Evolutionary conservation across 1,140 invertebrate species (phyloP).

Genomic region (Caenorhabditis briggsae): DNA sequence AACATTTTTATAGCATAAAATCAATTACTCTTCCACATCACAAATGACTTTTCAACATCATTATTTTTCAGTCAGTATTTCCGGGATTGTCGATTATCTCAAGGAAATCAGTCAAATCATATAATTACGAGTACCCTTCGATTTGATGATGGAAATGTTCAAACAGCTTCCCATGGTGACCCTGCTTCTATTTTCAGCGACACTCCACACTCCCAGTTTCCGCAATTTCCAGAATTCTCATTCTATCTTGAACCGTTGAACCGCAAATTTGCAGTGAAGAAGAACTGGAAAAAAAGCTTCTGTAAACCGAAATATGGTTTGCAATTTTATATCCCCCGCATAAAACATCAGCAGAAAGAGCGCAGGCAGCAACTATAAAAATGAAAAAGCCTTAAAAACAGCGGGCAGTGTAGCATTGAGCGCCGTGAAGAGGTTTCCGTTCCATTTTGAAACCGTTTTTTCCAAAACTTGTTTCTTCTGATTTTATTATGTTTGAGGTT

Average conservation of each 20-base stretch:
- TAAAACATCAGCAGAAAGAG: constrained; percentile 42
- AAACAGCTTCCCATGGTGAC: no score
- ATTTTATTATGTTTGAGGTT: background rate
- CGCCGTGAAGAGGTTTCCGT: background rate
- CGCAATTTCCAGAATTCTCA: background rate
- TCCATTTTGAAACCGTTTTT: background rate
- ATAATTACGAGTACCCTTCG: no score
- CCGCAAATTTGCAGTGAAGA: constrained; percentile 32
- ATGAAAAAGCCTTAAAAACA: constrained; percentile 22
- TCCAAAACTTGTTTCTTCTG: background rate
- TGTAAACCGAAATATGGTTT: constrained; percentile 26
- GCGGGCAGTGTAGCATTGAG: background rate
- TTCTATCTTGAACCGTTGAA: background rate
- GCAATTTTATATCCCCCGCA: constrained; percentile 34
- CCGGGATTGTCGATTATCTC: no score
- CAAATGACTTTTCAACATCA: no score
- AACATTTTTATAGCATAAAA: no score
- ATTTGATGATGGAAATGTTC: no score
- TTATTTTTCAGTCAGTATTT: no score
- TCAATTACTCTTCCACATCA: no score
- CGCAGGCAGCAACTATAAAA: constrained; percentile 20
- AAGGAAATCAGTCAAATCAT: no score
- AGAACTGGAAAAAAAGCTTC: constrained; percentile 33
- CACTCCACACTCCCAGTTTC: background rate
- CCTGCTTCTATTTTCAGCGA: no score